Conservation (phyloP, 2,113 vertebrate genomes). For the Sinocyclocheilus anshuiensis region DNA sequence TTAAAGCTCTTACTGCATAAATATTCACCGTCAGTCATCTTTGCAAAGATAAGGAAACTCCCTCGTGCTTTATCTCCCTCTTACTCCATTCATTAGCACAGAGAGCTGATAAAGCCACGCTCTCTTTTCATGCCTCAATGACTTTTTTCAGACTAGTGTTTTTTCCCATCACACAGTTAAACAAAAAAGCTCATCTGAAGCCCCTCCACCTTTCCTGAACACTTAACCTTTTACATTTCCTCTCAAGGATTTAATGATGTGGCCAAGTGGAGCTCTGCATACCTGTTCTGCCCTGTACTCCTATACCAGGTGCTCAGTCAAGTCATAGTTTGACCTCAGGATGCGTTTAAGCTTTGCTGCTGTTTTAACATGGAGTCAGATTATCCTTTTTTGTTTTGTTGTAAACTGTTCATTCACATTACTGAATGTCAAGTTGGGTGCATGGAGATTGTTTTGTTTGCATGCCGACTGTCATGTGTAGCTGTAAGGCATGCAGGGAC, state of each 20-base stretch:
- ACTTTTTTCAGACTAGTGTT: neutral
- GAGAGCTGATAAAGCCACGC: slow-evolving; percentile 16
- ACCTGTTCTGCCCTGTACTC: neutral
- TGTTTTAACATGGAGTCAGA: neutral
- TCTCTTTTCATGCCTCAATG: slow-evolving; percentile 4
- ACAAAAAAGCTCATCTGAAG: neutral
- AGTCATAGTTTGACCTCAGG: neutral
- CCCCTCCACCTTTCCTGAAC: neutral
- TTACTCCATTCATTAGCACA: slow-evolving; percentile 24
- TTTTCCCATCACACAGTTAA: neutral
- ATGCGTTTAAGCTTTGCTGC: neutral
- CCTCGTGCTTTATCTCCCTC: slow-evolving; percentile 11
- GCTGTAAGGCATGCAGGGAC: neutral
- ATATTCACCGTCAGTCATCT: slow-evolving; percentile 6
- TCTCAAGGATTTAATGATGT: neutral
- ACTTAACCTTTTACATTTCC: slow-evolving; percentile 14
- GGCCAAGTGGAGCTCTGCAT: neutral
- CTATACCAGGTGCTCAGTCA: neutral
- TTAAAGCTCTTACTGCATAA: slow-evolving; percentile 5
- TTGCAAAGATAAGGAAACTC: neutral
- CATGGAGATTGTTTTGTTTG: slow-evolving; percentile 1
- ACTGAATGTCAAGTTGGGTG: neutral
- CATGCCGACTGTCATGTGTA: neutral
- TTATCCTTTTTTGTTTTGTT: neutral
- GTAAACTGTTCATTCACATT: neutral